Percentiles rank a stretch among this genome's conserved stretches.
phyloP scores from a whole-genome alignment of 1,140 invertebrate genomes.

The Planococcus citri region DNA sequence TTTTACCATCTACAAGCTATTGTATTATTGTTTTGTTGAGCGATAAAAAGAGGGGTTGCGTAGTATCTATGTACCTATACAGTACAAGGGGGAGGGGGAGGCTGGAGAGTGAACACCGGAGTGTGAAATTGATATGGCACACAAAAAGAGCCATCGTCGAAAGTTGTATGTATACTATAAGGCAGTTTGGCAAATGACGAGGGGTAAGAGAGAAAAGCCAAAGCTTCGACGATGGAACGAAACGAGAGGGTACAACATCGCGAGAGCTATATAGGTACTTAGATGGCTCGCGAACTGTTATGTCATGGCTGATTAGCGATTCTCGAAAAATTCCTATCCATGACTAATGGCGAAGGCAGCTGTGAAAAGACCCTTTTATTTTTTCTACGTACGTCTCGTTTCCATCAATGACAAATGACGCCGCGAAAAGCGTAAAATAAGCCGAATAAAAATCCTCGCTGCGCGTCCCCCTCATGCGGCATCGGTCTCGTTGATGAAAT shows the following conservation, averaged over 20 bases:
- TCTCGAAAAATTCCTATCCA: constrained; percentile 18
- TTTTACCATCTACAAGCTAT: neutral
- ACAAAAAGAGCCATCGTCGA: neutral
- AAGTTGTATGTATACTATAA: neutral
- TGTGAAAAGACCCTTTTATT: constrained; percentile 12
- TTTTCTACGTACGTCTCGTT: too few relatives aligned
- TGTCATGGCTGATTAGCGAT: constrained; percentile 17
- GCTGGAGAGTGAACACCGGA: too few relatives aligned
- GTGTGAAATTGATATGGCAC: constrained; percentile 17
- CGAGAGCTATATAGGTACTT: too few relatives aligned
- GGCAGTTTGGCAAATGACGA: neutral
- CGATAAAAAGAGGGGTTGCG: constrained; percentile 7
- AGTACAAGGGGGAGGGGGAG: neutral
- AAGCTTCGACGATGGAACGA: neutral
- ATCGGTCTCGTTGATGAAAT: too few relatives aligned
- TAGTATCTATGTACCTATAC: too few relatives aligned
- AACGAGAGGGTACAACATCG: neutral
- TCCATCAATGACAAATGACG: constrained; percentile 8
- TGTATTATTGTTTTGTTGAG: constrained; percentile 13
- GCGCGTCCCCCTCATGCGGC: too few relatives aligned
- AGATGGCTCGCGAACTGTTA: constrained; percentile 1
- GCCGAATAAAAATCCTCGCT: neutral
- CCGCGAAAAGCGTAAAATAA: constrained; percentile 16
- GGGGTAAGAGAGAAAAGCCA: neutral
- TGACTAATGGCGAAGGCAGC: constrained; percentile 14